Conservation (phyloP, 2,797 vertebrate genomes). For the Octomys mimax region DNA sequence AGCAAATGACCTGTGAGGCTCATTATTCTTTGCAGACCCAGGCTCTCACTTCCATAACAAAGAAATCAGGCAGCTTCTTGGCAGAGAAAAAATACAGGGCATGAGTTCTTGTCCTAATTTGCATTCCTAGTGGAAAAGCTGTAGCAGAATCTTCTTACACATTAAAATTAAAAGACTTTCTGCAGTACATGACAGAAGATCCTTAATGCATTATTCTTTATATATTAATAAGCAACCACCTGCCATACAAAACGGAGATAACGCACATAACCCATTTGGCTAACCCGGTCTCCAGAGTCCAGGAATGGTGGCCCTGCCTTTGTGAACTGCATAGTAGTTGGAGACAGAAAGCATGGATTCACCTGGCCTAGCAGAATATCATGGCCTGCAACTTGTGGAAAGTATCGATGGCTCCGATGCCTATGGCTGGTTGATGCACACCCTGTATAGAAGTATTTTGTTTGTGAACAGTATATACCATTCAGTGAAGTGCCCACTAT, state of each 20-base stretch:
- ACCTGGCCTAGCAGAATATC: not conserved
- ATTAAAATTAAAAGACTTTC: not conserved
- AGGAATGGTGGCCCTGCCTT: not conserved
- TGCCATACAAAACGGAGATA: not conserved
- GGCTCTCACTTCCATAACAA: not conserved
- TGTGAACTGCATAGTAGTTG: not conserved
- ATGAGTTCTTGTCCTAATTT: conserved; percentile 28
- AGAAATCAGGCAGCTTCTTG: not conserved
- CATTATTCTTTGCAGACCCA: not conserved
- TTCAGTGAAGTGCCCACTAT: not conserved
- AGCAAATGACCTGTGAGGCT: not conserved
- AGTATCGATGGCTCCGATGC: not conserved
- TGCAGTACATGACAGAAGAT: not conserved
- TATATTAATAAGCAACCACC: not conserved
- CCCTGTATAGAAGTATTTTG: not conserved
- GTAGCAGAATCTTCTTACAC: not conserved
- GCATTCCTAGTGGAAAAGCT: conserved; percentile 29
- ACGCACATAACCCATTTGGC: not conserved
- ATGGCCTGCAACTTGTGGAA: not conserved
- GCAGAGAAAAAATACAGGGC: not conserved
- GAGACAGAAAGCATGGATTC: not conserved
- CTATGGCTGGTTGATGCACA: not conserved
- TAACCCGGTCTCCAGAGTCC: not conserved
- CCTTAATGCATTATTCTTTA: not conserved
- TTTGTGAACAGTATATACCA: not conserved